Base-by-base conservation (phyloP, 2,888 invertebrate species). In the Lissonota sp. region DNA sequence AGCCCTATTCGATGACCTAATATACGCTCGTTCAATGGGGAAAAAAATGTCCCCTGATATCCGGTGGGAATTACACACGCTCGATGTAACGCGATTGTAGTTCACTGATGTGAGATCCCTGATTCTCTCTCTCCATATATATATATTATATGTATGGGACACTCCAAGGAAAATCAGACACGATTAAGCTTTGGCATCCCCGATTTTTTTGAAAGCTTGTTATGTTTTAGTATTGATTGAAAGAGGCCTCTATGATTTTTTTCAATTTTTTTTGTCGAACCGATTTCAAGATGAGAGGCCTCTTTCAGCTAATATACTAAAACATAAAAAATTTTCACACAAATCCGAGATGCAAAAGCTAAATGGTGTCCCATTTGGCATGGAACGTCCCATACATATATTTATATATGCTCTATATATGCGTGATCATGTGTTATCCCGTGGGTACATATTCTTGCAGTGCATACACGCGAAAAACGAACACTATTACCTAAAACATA, bases 81-180 rank as follows among this genome's bases (percentile, higher is more conserved):
- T 79, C 79, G 79, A 81, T 81, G 79, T 73, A 70, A 67, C 70
- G 70, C 74, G 64, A 83, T 83, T 81, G 83, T 79, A 72, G 73
- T 76, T 73, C 79, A 74, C 74, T 69, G 79, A 83, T 81, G 81
- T 76, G 83, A 73, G 73, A 74, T 78, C 78, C 74, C 77, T 74
- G 74, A 80, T 78, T 80, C 53, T 60, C 55, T 79, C 37, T 58
- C 57, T n/a, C n/a, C n/a, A n/a, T n/a, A n/a, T n/a, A n/a, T n/a
- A n/a, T n/a, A n/a, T n/a, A n/a, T n/a, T 16, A 14, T 53, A 26
- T 26, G 26, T 26, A 26, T 26, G 26, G 3, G 26, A 26, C 3
- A 26, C 3, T 26, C 26, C 26, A n/a, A n/a, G n/a, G n/a, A n/a
- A n/a, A n/a, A n/a, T n/a, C n/a, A n/a, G n/a, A n/a, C n/a, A n/a